Evolutionary conservation across 1,140 invertebrate genomes (phyloP).

Genomic region (Micrasema minimum): DNA sequence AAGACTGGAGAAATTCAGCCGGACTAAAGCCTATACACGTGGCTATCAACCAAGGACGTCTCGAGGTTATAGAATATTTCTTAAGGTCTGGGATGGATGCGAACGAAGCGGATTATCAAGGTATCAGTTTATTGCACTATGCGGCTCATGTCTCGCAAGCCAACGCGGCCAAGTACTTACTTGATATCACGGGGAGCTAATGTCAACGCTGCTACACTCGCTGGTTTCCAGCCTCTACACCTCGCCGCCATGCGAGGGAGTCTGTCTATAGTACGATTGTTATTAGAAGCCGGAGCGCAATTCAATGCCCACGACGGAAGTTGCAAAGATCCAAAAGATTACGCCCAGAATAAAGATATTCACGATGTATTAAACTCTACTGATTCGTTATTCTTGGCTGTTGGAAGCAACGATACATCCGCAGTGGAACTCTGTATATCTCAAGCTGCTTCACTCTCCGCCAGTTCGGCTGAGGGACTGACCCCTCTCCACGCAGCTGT

Average conservation of each 20-base stretch:
- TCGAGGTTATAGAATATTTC: slow-evolving; percentile 2
- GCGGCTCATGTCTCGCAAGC: neutral
- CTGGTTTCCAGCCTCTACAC: neutral
- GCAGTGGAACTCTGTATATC: neutral
- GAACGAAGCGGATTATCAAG: neutral
- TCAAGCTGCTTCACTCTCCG: neutral
- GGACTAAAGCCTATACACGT: slow-evolving; percentile 7
- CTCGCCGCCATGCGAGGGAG: neutral
- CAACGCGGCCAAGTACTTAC: too few relatives aligned
- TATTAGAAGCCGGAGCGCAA: neutral
- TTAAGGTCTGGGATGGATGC: neutral
- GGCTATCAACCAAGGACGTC: neutral
- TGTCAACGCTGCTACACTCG: neutral
- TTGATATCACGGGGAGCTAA: neutral
- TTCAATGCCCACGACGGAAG: neutral
- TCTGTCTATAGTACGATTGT: too few relatives aligned
- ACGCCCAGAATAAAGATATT: neutral
- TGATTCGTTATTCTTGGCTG: neutral
- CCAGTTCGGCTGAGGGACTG: neutral
- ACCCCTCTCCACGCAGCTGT: slow-evolving; percentile 10
- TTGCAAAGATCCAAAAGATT: neutral
- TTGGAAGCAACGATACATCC: neutral
- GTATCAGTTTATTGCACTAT: neutral
- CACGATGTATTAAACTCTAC: neutral
- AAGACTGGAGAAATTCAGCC: neutral